Evolutionary conservation across 2,888 invertebrate genomes (phyloP).

Genomic region (Harpagoxenus sublaevis): DNA sequence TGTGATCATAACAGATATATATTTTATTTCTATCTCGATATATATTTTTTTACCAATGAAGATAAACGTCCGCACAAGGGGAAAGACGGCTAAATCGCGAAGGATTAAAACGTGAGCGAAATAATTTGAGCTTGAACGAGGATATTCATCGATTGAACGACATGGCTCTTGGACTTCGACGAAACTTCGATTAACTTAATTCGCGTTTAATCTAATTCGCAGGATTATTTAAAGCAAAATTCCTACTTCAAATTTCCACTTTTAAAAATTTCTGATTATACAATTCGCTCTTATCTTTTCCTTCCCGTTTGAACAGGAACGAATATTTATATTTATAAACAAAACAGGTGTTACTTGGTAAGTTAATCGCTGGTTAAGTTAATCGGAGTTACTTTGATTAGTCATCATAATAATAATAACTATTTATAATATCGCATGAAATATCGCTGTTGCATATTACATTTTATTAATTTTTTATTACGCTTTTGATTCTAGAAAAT

Average conservation of each 20-base stretch:
- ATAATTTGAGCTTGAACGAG: neutral
- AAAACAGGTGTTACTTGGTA: neutral
- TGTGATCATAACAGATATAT: neutral
- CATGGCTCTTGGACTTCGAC: neutral
- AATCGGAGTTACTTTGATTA: neutral
- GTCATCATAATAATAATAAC: neutral
- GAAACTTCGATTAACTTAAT: neutral
- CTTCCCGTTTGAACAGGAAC: neutral
- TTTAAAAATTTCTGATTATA: neutral
- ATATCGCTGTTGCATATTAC: neutral
- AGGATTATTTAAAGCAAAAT: neutral
- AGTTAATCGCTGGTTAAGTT: neutral
- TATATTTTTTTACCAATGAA: neutral
- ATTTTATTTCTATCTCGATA: neutral
- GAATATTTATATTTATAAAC: neutral
- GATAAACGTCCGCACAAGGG: neutral
- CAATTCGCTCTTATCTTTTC: neutral
- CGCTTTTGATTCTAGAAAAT: neutral
- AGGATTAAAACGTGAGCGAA: slow-evolving; percentile 2
- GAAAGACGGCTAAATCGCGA: neutral
- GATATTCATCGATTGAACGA: neutral
- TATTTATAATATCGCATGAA: neutral
- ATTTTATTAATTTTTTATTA: neutral
- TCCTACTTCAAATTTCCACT: neutral
- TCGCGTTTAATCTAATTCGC: neutral